These are phyloP conservation scores for Microvelia longipes DNA, from an alignment of 1,140 invertebrate species.

Conservation along the genomic window DNA sequence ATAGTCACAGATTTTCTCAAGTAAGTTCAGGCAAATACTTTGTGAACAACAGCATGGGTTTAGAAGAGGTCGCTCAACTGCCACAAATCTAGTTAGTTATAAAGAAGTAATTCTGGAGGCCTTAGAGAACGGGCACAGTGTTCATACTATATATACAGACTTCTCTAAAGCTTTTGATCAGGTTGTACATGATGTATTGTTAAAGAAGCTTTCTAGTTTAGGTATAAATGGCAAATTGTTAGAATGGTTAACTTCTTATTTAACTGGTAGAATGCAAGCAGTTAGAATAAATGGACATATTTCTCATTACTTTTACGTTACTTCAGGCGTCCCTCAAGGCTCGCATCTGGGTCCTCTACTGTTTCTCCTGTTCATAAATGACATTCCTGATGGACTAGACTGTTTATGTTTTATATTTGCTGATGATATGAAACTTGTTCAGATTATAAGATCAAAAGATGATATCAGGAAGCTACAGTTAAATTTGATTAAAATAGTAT, in stretches of 20 bases:
- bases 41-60: neutral
- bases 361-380: neutral
- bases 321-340: neutral
- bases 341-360: neutral
- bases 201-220: neutral
- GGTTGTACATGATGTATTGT: neutral
- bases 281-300: neutral
- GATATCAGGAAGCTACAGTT: neutral
- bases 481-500: neutral
- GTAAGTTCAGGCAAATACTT: neutral
- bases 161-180: neutral
- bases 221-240: neutral
- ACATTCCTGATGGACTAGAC: neutral
- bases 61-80: neutral
- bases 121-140: neutral
- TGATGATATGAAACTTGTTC: neutral
- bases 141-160: neutral
- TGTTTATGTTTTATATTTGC: neutral
- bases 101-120: neutral
- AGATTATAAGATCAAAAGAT: neutral
- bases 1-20: neutral
- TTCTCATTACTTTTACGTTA: neutral
- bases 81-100: neutral
- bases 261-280: neutral
- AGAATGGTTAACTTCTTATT: neutral